A percentile compares a stretch with the other conserved stretches of the same genome.
Evolutionary conservation across 64 coral and sea anemone species (phyloP).

Genomic region (Pocillopora verrucosa): DNA sequence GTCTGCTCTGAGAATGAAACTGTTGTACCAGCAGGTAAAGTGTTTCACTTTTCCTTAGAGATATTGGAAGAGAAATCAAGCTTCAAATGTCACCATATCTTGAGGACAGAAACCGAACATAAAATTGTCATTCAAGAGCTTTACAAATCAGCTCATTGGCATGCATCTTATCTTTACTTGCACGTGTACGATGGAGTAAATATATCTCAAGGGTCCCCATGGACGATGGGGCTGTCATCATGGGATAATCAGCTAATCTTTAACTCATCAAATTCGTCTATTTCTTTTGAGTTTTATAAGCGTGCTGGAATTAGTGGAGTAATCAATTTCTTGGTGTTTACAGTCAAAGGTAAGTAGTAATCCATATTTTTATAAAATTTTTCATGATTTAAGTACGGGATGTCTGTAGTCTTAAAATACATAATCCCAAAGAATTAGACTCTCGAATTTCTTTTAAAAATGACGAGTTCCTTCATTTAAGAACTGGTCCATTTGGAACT

Average conservation of each 20-base stretch:
- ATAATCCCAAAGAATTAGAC: no score
- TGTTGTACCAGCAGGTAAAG: not conserved
- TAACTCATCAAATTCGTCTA: slow-evolving; percentile 10
- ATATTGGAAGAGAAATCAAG: not conserved
- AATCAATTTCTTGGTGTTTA: slow-evolving; percentile 16
- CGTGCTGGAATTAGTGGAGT: not conserved
- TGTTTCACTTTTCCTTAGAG: slow-evolving; percentile 29
- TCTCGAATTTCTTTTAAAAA: no score
- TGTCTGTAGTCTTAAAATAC: not conserved
- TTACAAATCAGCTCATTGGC: not conserved
- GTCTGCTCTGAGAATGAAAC: slow-evolving; percentile 52
- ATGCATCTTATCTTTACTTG: not conserved
- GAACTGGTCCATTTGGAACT: no score
- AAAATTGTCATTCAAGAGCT: slow-evolving; percentile 61
- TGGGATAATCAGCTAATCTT: slow-evolving; percentile 50
- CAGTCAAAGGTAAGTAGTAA: slow-evolving; percentile 47
- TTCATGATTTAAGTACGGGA: not conserved
- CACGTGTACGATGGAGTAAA: slow-evolving; percentile 50
- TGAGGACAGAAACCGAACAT: slow-evolving; percentile 41
- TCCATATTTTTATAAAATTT: not conserved
- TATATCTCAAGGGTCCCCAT: not conserved
- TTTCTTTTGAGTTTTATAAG: slow-evolving; percentile 33
- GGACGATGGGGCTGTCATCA: slow-evolving; percentile 29
- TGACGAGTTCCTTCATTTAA: no score
- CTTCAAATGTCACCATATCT: slow-evolving; percentile 27